A percentile compares a stretch with the other conserved stretches of the same genome.
Conservation (phyloP, 2,113 vertebrate species). For the Xiphias gladius region DNA sequence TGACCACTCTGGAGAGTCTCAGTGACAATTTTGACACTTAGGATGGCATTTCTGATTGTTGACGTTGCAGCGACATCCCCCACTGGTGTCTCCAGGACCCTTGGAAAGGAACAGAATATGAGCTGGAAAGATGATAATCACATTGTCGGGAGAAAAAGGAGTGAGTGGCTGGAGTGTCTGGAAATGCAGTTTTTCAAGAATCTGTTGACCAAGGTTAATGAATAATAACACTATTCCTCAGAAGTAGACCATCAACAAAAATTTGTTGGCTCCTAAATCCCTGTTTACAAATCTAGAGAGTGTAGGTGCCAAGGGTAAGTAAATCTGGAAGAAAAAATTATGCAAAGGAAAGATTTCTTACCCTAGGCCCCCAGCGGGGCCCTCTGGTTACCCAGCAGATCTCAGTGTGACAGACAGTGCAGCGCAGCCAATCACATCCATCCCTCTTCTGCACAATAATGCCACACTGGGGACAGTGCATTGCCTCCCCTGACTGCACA, state of each 20-base stretch:
- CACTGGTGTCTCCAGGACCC: constrained; percentile 90
- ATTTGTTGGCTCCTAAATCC: background rate
- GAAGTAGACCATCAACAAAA: background rate
- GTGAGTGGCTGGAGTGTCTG: too few species aligned
- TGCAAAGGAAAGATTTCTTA: constrained; percentile 61
- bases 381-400: constrained; percentile 98
- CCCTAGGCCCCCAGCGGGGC: constrained; percentile 91
- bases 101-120: constrained; percentile 55
- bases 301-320: background rate
- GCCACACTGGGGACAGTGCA: constrained; percentile 92
- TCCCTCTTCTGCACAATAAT: constrained; percentile 96
- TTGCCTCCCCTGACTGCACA: constrained; percentile 91
- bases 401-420: constrained; percentile 94
- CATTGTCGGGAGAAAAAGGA: background rate
- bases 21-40: constrained; percentile 91
- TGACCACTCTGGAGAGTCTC: constrained; percentile 30
- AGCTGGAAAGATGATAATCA: background rate
- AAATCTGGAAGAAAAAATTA: background rate
- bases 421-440: constrained; percentile 96
- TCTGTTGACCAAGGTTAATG: background rate
- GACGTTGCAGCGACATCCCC: constrained; percentile 89
- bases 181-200: background rate
- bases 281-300: background rate
- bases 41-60: constrained; percentile 89
- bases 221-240: background rate